Conservation (phyloP, 2,113 vertebrate genomes). For the Rhineura floridana region DNA sequence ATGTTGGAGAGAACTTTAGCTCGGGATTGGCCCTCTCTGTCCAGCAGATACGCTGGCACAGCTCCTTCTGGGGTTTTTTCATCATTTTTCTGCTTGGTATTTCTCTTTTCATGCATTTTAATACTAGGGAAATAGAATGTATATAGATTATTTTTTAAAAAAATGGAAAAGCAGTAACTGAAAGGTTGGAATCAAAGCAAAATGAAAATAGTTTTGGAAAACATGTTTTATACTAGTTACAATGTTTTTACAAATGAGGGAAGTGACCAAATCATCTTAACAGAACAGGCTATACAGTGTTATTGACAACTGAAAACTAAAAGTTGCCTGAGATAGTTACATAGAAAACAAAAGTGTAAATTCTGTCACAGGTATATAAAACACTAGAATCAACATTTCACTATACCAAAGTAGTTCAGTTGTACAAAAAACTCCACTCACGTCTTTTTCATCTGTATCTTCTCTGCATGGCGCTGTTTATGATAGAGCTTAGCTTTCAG, state of each 20-base stretch:
- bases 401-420: rapidly evolving
- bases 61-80: constrained; percentile 96
- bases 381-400: neutral
- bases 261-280: neutral
- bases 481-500: constrained; percentile 98
- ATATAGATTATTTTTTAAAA: neutral
- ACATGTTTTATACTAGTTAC: neutral
- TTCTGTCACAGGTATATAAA: neutral
- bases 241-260: neutral
- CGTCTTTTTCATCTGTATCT: constrained; percentile 99
- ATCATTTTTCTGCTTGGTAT: constrained; percentile 92
- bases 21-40: constrained; percentile 93
- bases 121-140: constrained; percentile 76
- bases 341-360: neutral
- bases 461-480: constrained; percentile 95
- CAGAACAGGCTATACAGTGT: neutral
- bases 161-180: neutral
- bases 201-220: neutral
- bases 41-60: constrained; percentile 92
- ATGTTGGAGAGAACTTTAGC: constrained; percentile 98
- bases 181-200: neutral
- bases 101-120: constrained; percentile 98
- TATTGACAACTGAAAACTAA: neutral
- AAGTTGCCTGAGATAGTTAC: neutral
- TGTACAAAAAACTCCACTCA: constrained; percentile 66